A percentile compares a stretch with the other conserved stretches of the same genome.
Evolutionary conservation across 1,140 invertebrate species (phyloP).

Genomic region (Matsumurasca onukii): DNA sequence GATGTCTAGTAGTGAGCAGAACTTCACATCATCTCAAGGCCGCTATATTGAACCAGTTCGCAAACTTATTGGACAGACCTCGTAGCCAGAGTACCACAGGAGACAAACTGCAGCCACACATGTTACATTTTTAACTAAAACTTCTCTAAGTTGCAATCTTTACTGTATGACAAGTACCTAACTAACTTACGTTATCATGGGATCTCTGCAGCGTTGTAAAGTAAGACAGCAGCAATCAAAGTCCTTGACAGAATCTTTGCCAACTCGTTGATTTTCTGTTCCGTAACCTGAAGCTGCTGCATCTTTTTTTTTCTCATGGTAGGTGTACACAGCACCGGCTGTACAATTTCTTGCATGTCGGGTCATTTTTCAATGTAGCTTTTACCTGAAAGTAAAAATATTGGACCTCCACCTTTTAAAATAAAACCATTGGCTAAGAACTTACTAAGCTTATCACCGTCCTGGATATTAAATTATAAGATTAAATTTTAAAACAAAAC

Average conservation of each 20-base stretch:
- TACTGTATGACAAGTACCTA: too few relatives aligned
- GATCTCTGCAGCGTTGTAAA: constrained; percentile 91
- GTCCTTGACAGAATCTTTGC: constrained; percentile 96
- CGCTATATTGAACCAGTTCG: too few relatives aligned
- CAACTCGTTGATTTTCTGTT: constrained; percentile 78
- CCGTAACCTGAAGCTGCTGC: constrained; percentile 89
- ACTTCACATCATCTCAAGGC: too few relatives aligned
- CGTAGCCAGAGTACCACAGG: too few relatives aligned
- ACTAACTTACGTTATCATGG: constrained; percentile 74
- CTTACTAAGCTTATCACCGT: too few relatives aligned
- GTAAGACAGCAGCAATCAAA: constrained; percentile 98
- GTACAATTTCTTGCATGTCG: constrained; percentile 97
- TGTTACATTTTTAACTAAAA: too few relatives aligned
- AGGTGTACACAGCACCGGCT: constrained; percentile 97
- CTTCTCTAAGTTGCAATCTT: too few relatives aligned
- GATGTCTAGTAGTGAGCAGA: too few relatives aligned
- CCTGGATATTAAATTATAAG: too few relatives aligned
- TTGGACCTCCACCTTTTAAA: background rate
- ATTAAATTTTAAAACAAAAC: too few relatives aligned
- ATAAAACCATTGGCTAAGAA: background rate
- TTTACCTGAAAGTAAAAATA: background rate
- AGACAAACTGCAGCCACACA: too few relatives aligned
- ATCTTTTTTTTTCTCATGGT: constrained; percentile 97
- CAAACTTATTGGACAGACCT: too few relatives aligned
- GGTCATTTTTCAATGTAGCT: constrained; percentile 63